Evolutionary conservation across 2,797 vertebrate species (phyloP).

Genomic region (Sebastes matsubarae): DNA sequence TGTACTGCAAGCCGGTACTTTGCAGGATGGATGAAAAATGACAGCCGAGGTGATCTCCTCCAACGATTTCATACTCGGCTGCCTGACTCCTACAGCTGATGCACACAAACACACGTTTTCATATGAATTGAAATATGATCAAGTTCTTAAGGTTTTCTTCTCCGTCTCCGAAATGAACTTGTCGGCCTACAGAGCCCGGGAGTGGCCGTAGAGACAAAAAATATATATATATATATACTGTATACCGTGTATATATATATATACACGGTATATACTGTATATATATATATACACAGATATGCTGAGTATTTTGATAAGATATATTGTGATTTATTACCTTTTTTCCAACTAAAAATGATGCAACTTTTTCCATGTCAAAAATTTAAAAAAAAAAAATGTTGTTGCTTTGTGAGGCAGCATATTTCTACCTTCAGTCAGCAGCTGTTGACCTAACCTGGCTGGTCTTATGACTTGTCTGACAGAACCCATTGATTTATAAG

Average conservation of each 20-base stretch:
- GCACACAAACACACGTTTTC: neutral
- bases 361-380: neutral
- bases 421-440: neutral
- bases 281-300: no score
- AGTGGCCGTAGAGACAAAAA: neutral
- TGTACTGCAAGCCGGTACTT: conserved; percentile 91
- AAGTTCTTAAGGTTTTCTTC: neutral
- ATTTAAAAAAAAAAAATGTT: neutral
- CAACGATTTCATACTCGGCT: conserved; percentile 86
- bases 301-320: no score
- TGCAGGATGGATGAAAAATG: conserved; percentile 93
- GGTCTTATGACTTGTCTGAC: neutral
- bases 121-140: neutral
- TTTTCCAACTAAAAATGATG: no score
- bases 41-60: conserved; percentile 88
- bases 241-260: no score
- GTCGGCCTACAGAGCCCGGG: no score
- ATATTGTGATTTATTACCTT: no score
- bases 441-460: neutral
- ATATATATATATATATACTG: no score
- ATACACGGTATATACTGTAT: no score
- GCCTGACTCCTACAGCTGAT: conserved; percentile 85
- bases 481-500: neutral
- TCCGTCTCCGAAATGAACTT: neutral
- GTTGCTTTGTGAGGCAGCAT: neutral